phyloP scores from a whole-genome alignment of 2,797 vertebrate genomes.

The Amblyraja radiata region DNA sequence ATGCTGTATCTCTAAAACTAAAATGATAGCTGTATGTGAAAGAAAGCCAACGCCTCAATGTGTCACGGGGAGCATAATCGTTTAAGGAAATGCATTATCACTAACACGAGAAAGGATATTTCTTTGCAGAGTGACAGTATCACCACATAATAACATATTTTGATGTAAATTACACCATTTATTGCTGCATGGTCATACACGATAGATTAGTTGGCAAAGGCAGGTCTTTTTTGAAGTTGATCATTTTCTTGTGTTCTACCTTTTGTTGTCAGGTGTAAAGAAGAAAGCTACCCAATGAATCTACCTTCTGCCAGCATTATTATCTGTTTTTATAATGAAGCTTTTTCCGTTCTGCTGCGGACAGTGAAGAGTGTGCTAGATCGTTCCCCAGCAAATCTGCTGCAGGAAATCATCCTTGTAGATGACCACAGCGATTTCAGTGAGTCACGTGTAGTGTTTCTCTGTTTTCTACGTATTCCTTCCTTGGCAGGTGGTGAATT shows the following conservation, averaged over 20 bases:
- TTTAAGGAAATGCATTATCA: not conserved
- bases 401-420: slow-evolving; percentile 86
- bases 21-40: not conserved
- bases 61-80: not conserved
- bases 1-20: not conserved
- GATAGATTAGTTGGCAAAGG: not conserved
- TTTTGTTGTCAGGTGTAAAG: slow-evolving; percentile 64
- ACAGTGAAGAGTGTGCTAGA: slow-evolving; percentile 86
- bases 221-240: not conserved
- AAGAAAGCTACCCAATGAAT: slow-evolving; percentile 61
- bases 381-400: slow-evolving; percentile 69
- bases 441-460: slow-evolving; percentile 46
- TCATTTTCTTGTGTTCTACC: not conserved
- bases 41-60: not conserved
- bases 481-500: not conserved
- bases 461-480: not conserved
- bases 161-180: not conserved
- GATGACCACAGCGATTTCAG: slow-evolving; percentile 86
- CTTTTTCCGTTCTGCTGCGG: slow-evolving; percentile 79
- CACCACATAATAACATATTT: not conserved
- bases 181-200: not conserved
- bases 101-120: not conserved
- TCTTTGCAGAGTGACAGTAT: not conserved
- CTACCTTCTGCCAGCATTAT: slow-evolving; percentile 79
- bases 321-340: slow-evolving; percentile 96